Percentiles rank a stretch among this genome's conserved stretches.
phyloP scores from a whole-genome alignment of 2,797 vertebrate species.

The Hoplostethus mediterraneus region DNA sequence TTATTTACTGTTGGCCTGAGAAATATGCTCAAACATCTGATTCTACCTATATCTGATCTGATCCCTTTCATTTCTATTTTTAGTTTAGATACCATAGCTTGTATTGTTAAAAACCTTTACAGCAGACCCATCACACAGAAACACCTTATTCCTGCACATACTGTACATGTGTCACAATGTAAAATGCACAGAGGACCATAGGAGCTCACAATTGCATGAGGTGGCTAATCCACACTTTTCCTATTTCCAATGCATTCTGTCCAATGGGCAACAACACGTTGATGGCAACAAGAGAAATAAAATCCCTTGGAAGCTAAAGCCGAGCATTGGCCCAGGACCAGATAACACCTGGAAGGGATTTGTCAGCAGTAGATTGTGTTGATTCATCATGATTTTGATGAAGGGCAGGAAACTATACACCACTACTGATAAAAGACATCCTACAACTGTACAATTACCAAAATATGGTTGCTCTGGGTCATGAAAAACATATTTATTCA shows the following conservation, averaged over 20 bases:
- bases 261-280: neutral
- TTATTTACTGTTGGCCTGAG: neutral
- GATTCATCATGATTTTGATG: neutral
- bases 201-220: neutral
- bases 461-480: neutral
- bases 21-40: neutral
- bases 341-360: slow-evolving; percentile 38
- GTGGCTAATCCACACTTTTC: no score
- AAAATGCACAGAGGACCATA: neutral
- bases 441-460: neutral
- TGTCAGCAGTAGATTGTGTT: neutral
- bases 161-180: neutral
- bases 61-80: no score
- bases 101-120: no score
- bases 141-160: no score
- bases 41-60: no score
- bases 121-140: no score
- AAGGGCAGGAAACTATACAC: slow-evolving; percentile 10
- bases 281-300: neutral
- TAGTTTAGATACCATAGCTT: no score
- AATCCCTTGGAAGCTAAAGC: slow-evolving; percentile 1
- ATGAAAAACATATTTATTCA: slow-evolving; percentile 8
- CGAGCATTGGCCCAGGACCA: no score
- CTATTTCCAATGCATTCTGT: neutral
- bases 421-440: neutral